Conservation (phyloP, 2,888 invertebrate species). For the Ophion costatus region DNA sequence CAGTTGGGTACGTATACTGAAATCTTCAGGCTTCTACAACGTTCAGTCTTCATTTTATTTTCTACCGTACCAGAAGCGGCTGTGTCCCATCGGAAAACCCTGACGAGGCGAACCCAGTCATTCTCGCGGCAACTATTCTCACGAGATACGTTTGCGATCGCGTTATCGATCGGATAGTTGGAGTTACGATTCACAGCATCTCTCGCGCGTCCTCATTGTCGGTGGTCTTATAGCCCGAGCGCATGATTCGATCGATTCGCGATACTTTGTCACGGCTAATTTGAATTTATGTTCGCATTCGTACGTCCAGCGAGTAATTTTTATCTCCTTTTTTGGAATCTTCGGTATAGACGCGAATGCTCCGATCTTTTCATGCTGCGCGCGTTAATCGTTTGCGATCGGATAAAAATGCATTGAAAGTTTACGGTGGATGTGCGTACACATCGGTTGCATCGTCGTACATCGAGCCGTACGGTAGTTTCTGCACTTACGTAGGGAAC, state of each 20-base stretch:
- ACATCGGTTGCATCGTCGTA: background rate
- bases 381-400: constrained; percentile 24
- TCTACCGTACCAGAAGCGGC: background rate
- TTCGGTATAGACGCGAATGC: background rate
- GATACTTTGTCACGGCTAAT: constrained; percentile 80
- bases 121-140: background rate
- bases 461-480: background rate
- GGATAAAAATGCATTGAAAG: background rate
- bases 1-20: too few relatives aligned
- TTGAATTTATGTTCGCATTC: constrained; percentile 83
- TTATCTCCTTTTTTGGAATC: background rate
- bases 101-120: background rate
- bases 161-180: constrained; percentile 69
- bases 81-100: background rate
- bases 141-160: constrained; percentile 17
- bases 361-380: background rate
- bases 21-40: background rate
- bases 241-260: constrained; percentile 66
- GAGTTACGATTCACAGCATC: constrained; percentile 73
- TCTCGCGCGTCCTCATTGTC: constrained; percentile 45
- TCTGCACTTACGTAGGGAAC: background rate
- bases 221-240: constrained; percentile 9
- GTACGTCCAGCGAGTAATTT: constrained; percentile 72
- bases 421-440: background rate
- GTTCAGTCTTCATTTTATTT: too few relatives aligned